These are phyloP conservation scores for Plebejus anna DNA, from an alignment of 2,888 invertebrate species.

Conservation along the genomic window DNA sequence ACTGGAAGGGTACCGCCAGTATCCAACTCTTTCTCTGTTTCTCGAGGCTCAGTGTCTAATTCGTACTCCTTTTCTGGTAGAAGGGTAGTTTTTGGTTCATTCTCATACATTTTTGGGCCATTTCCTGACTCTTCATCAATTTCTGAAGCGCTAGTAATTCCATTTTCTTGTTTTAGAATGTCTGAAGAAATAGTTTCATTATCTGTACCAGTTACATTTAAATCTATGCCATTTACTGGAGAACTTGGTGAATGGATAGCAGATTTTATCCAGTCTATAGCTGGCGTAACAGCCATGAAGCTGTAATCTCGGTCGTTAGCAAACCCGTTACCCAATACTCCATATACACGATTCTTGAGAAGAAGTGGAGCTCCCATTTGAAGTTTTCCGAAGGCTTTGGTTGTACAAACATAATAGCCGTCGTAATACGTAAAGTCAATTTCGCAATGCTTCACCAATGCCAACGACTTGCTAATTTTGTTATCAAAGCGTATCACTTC, in stretches of 20 bases:
- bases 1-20: background rate
- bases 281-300: constrained; percentile 33
- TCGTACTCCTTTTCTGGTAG: background rate
- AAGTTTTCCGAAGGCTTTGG: constrained; percentile 40
- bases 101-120: background rate
- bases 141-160: background rate
- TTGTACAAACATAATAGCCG: constrained; percentile 49
- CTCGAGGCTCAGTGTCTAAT: background rate
- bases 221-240: background rate
- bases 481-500: constrained; percentile 43
- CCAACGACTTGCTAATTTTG: constrained; percentile 40
- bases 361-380: constrained; percentile 52
- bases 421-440: constrained; percentile 31
- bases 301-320: constrained; percentile 27
- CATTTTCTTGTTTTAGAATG: background rate
- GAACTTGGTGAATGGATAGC: background rate
- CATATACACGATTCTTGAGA: constrained; percentile 45
- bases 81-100: background rate
- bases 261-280: constrained; percentile 46
- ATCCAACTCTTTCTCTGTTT: background rate
- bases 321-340: constrained; percentile 33
- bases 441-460: constrained; percentile 47
- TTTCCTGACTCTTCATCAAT: no score
- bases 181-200: background rate
- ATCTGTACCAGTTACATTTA: no score